These are phyloP conservation scores for Eustalomyia histrio DNA, from an alignment of 2,888 invertebrate species.

Conservation along the genomic window DNA sequence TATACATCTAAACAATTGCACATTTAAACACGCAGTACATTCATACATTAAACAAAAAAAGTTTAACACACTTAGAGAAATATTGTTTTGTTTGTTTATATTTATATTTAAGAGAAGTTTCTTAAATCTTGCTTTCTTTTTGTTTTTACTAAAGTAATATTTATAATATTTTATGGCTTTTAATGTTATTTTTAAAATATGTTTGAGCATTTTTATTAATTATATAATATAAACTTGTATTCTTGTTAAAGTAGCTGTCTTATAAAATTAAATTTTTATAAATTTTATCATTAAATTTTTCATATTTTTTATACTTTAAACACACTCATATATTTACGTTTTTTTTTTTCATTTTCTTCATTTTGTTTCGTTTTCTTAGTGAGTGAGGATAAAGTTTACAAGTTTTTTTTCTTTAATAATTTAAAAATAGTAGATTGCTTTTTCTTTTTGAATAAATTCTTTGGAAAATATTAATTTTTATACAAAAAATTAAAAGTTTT, in stretches of 20 bases:
- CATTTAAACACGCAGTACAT: constrained; percentile 71
- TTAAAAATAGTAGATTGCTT: constrained; percentile 63
- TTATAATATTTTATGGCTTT: constrained; percentile 63
- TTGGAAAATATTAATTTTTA: constrained; percentile 58
- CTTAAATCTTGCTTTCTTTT: constrained; percentile 9
- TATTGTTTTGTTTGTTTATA: constrained; percentile 42
- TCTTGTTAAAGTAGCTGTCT: constrained; percentile 61
- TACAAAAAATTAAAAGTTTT: constrained; percentile 46
- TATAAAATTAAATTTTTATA: constrained; percentile 53
- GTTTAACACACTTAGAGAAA: constrained; percentile 61
- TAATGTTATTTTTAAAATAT: constrained; percentile 38
- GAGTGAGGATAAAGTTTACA: constrained; percentile 44
- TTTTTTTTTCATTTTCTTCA: too few relatives aligned
- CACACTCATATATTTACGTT: constrained; percentile 56
- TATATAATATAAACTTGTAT: constrained; percentile 21
- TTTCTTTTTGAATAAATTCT: constrained; percentile 57
- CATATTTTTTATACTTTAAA: constrained; percentile 47
- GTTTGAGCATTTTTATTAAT: constrained; percentile 53
- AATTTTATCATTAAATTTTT: constrained; percentile 12
- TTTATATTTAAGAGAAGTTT: constrained; percentile 22
- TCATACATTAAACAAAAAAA: constrained; percentile 49
- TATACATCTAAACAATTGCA: constrained; percentile 73
- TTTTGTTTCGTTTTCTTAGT: constrained; percentile 11
- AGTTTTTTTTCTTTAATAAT: constrained; percentile 37
- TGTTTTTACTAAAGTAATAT: constrained; percentile 43